Percentiles rank a stretch among this genome's conserved stretches.
These are phyloP conservation scores for Baccha elongata DNA, from an alignment of 2,888 invertebrate genomes.

Conservation along the genomic window DNA sequence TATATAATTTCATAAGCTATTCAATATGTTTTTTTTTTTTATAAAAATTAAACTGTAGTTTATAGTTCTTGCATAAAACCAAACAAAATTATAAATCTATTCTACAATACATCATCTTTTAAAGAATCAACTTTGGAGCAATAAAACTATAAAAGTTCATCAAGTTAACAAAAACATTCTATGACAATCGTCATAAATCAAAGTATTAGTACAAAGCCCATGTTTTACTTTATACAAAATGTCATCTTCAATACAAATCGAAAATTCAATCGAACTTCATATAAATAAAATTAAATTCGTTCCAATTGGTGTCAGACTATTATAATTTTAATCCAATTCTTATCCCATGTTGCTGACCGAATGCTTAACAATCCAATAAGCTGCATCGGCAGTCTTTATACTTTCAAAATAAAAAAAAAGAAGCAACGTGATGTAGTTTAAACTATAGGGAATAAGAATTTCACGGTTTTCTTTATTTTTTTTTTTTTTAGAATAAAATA, in stretches of 20 bases:
- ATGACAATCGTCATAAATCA: background rate
- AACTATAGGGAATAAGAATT: slow-evolving; percentile 46
- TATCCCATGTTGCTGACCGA: slow-evolving; percentile 42
- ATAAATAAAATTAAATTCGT: slow-evolving; percentile 66
- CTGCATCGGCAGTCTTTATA: slow-evolving; percentile 46
- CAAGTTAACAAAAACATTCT: too few species aligned
- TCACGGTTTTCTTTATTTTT: slow-evolving; percentile 34
- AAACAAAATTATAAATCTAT: too few species aligned
- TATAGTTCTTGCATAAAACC: too few species aligned
- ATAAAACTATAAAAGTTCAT: too few species aligned
- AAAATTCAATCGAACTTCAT: slow-evolving; percentile 43
- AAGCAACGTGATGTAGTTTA: slow-evolving; percentile 15
- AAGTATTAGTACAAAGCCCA: background rate
- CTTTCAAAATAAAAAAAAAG: slow-evolving; percentile 22
- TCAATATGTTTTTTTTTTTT: too few species aligned
- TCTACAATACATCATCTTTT: too few species aligned
- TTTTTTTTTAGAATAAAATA: slow-evolving; percentile 25
- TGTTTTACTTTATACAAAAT: background rate
- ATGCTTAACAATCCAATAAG: background rate
- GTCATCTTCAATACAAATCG: background rate
- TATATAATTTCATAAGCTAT: too few species aligned
- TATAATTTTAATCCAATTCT: slow-evolving; percentile 61
- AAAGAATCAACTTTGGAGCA: too few species aligned
- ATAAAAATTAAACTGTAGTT: too few species aligned
- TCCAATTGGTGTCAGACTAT: slow-evolving; percentile 35